These are phyloP conservation scores for Hassar affinis DNA, from an alignment of 2,113 vertebrate genomes.

Conservation along the genomic window DNA sequence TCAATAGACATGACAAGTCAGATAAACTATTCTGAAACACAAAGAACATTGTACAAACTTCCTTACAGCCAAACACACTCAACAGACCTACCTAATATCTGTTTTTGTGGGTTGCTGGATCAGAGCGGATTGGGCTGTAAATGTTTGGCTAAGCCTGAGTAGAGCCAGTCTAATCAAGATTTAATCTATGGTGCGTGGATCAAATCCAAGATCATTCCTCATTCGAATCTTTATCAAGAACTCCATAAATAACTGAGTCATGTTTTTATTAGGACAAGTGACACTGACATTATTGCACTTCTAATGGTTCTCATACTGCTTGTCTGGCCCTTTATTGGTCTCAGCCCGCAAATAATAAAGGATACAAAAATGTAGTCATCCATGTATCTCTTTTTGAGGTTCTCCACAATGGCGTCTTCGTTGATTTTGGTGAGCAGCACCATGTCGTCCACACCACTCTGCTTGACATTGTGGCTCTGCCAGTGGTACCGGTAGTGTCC, in stretches of 20 bases:
- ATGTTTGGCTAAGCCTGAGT: conserved; percentile 10
- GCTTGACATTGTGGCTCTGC: conserved; percentile 99
- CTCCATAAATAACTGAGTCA: conserved; percentile 5
- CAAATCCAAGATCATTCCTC: conserved; percentile 22
- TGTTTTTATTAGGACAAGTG: no score
- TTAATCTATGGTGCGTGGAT: conserved; percentile 29
- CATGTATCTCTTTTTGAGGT: conserved; percentile 98
- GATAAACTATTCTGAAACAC: neutral
- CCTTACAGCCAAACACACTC: neutral
- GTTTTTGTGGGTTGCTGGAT: neutral
- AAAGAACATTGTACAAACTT: neutral
- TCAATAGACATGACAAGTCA: neutral
- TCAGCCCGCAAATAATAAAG: conserved; percentile 65
- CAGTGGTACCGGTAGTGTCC: conserved; percentile 95
- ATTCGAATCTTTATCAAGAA: neutral
- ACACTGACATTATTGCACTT: no score
- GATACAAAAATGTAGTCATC: conserved; percentile 99
- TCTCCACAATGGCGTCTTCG: conserved; percentile 97
- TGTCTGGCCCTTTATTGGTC: neutral
- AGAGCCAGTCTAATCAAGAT: conserved; percentile 40
- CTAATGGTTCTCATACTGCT: neutral
- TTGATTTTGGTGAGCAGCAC: conserved; percentile 96
- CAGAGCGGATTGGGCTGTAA: neutral
- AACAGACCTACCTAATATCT: neutral
- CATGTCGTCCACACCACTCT: conserved; percentile 98